These are phyloP conservation scores for Thecocarcelia acutangulata DNA, from an alignment of 2,888 invertebrate species.

Conservation along the genomic window DNA sequence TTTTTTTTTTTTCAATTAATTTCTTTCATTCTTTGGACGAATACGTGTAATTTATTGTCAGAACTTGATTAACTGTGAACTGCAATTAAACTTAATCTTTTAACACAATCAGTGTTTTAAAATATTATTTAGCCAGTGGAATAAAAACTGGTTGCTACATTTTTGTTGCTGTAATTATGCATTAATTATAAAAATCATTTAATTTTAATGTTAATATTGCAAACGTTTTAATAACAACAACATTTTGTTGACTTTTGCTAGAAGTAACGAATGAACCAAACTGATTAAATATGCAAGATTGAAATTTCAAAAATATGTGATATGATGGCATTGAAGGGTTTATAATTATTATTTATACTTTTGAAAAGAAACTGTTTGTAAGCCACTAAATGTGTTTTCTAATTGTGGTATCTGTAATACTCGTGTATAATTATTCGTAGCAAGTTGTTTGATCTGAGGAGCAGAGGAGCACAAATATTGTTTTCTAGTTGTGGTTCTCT, in stretches of 20 bases:
- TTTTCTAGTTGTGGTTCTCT: too few species aligned
- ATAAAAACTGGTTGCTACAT: conserved; percentile 46
- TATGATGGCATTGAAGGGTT: conserved; percentile 42
- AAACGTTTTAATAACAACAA: conserved; percentile 60
- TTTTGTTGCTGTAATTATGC: conserved; percentile 16
- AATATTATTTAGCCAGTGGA: conserved; percentile 15
- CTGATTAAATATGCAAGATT: conserved; percentile 33
- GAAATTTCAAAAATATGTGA: conserved; percentile 14
- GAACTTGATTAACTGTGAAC: conserved; percentile 63
- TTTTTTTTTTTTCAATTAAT: conserved; percentile 12
- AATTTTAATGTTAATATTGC: conserved; percentile 56
- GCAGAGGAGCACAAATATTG: too few species aligned
- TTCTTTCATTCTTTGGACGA: not conserved
- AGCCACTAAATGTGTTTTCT: not conserved
- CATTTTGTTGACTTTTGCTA: conserved; percentile 43
- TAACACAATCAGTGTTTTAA: conserved; percentile 58
- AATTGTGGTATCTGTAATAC: not conserved
- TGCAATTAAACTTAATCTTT: conserved; percentile 66
- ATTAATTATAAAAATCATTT: conserved; percentile 51
- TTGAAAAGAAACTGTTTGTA: conserved; percentile 1
- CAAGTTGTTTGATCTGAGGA: too few species aligned
- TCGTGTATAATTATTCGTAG: too few species aligned
- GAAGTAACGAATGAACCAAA: conserved; percentile 13
- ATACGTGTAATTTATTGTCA: conserved; percentile 30
- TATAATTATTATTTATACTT: conserved; percentile 45